A percentile compares a stretch with the other conserved stretches of the same genome.
Evolutionary conservation across 2,888 invertebrate species (phyloP).

Genomic region (Ormyrus thymus): DNA sequence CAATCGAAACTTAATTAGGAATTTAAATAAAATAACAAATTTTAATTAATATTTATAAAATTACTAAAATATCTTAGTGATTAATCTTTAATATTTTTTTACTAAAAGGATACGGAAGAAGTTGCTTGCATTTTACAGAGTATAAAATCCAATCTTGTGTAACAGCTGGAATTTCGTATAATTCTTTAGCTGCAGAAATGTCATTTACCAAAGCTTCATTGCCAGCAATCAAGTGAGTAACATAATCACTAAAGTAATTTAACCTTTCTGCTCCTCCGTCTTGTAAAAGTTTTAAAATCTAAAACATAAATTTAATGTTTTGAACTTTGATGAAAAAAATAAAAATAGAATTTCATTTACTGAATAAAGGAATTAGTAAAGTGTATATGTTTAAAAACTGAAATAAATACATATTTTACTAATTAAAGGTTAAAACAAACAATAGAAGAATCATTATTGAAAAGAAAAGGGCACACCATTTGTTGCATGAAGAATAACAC

Average conservation of each 20-base stretch:
- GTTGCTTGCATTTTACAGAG: constrained; percentile 78
- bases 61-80: constrained; percentile 6
- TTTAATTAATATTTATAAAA: constrained; percentile 6
- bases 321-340: background rate
- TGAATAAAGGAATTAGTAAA: too few species aligned
- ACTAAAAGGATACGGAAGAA: constrained; percentile 78
- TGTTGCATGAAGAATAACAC: too few species aligned
- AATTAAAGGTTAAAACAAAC: too few species aligned
- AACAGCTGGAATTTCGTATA: constrained; percentile 95
- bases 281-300: constrained; percentile 87
- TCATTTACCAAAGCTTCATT: constrained; percentile 90
- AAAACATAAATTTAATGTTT: constrained; percentile 66
- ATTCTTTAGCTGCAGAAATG: constrained; percentile 91
- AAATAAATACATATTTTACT: too few species aligned
- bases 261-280: constrained; percentile 92
- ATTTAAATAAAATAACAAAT: background rate
- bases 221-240: constrained; percentile 94
- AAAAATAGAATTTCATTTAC: too few species aligned
- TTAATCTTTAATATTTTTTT: background rate
- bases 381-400: too few species aligned
- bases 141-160: constrained; percentile 88
- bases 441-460: too few species aligned
- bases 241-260: constrained; percentile 92
- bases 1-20: background rate
- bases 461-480: too few species aligned